phyloP scores from a whole-genome alignment of 2,113 vertebrate genomes.

The Zeus faber region DNA sequence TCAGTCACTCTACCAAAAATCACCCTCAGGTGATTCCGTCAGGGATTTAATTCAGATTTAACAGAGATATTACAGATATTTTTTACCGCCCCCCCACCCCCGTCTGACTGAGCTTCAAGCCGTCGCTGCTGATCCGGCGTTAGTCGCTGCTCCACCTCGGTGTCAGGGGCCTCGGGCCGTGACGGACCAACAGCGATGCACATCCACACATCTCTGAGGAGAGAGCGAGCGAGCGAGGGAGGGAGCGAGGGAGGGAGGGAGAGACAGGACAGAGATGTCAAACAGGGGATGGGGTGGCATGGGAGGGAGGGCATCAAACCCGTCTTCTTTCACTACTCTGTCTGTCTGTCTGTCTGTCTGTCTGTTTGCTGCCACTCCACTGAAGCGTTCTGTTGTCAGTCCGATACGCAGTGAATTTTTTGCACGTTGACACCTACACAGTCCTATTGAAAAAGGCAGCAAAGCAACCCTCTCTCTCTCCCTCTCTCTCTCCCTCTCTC shows the following conservation, averaged over 20 bases:
- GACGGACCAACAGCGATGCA: constrained; percentile 36
- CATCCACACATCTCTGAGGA: constrained; percentile 31
- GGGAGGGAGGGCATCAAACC: constrained; percentile 54
- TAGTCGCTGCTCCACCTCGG: constrained; percentile 47
- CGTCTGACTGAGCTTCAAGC: no score
- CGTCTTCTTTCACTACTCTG: constrained; percentile 47
- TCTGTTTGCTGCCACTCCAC: constrained; percentile 44
- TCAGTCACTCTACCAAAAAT: no score
- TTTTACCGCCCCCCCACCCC: no score
- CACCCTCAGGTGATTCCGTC: no score
- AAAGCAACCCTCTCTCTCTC: background rate
- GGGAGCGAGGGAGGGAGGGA: background rate
- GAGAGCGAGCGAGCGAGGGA: constrained; percentile 13
- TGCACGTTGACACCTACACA: constrained; percentile 20
- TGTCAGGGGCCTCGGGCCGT: constrained; percentile 33
- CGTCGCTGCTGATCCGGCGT: constrained; percentile 7
- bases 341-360: constrained; percentile 45
- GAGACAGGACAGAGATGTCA: background rate
- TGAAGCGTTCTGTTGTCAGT: constrained; percentile 56
- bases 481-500: background rate
- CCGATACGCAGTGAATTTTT: constrained; percentile 34
- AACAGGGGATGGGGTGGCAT: constrained; percentile 30
- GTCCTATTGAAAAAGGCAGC: constrained; percentile 11
- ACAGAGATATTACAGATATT: no score
- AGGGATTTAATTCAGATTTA: no score